Conservation (phyloP, 2,113 vertebrate species). For the Paramormyrops kingsleyae region DNA sequence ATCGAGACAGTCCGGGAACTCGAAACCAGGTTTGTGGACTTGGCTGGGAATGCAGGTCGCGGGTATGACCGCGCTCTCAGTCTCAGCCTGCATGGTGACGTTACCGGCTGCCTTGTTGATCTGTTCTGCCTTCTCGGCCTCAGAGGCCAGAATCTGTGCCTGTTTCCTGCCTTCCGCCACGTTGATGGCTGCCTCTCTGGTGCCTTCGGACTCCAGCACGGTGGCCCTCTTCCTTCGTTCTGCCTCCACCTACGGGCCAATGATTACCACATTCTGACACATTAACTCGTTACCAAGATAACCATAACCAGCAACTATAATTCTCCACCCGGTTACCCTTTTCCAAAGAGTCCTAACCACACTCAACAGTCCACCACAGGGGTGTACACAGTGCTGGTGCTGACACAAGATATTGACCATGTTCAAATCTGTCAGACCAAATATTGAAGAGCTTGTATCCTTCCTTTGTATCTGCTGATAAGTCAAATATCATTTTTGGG, state of each 20-base stretch:
- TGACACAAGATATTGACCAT: not conserved
- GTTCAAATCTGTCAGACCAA: not conserved
- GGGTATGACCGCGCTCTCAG: too few species aligned
- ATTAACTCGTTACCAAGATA: not conserved
- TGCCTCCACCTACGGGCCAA: slow-evolving; percentile 76
- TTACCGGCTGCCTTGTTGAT: slow-evolving; percentile 88
- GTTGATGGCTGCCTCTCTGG: slow-evolving; percentile 81
- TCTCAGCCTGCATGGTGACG: not conserved
- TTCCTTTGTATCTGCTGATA: not conserved
- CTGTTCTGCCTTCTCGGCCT: slow-evolving; percentile 80
- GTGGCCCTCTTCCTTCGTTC: slow-evolving; percentile 86
- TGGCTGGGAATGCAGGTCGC: not conserved
- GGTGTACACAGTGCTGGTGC: not conserved
- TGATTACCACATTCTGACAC: not conserved
- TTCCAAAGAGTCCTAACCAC: not conserved
- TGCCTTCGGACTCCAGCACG: slow-evolving; percentile 90
- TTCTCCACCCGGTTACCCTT: not conserved
- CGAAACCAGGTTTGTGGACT: not conserved
- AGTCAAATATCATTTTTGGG: not conserved
- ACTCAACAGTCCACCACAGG: not conserved
- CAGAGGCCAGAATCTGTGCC: slow-evolving; percentile 88
- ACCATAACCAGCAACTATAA: not conserved
- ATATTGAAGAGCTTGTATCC: not conserved
- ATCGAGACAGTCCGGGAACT: not conserved
- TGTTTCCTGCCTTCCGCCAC: slow-evolving; percentile 90